phyloP scores from a whole-genome alignment of 2,888 invertebrate genomes.

The Seladonia tumulorum region DNA sequence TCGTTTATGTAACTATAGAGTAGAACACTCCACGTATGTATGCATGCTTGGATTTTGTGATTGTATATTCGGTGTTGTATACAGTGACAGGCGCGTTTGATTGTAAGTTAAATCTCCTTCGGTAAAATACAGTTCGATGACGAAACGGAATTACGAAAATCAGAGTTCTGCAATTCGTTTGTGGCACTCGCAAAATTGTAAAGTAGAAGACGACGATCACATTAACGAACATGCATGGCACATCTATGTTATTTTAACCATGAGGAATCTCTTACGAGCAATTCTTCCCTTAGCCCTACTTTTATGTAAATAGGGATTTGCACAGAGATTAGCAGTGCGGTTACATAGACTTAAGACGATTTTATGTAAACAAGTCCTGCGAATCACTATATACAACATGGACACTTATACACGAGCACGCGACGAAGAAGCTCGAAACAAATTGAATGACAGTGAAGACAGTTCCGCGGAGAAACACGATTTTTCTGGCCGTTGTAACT shows the following conservation, averaged over 20 bases:
- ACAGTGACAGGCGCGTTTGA: neutral
- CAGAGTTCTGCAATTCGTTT: neutral
- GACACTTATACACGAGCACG: neutral
- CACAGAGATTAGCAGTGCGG: neutral
- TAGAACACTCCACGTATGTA: neutral
- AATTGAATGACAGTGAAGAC: neutral
- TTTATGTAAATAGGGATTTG: neutral
- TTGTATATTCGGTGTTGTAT: neutral
- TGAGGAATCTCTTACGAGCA: neutral
- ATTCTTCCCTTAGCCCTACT: too few relatives aligned
- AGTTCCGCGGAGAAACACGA: neutral
- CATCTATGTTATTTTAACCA: neutral
- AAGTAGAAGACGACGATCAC: neutral
- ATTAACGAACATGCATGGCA: neutral
- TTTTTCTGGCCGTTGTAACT: neutral
- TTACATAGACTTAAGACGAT: neutral
- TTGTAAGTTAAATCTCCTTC: too few relatives aligned
- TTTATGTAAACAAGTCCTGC: neutral
- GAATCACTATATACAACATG: neutral
- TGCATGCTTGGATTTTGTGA: neutral
- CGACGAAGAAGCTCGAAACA: neutral
- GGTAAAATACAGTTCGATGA: neutral
- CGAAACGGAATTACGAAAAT: neutral
- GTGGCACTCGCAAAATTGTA: neutral
- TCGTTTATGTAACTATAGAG: constrained; percentile 8